Base-by-base conservation (phyloP, 2,888 invertebrate species). In the Drosophila merina region DNA sequence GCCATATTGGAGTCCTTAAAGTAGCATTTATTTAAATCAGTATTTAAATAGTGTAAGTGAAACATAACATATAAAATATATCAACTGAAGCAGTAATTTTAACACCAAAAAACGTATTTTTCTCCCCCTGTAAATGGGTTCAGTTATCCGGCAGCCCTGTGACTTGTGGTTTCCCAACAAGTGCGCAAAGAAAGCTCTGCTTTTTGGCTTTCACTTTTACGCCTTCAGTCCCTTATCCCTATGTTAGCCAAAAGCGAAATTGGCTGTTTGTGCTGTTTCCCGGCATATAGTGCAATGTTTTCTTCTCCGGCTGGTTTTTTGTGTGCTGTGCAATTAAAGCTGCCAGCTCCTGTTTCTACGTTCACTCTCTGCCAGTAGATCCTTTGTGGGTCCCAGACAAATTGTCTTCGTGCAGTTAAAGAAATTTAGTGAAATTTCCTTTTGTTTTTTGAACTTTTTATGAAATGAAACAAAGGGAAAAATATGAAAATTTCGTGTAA, bases 271-370 rank as follows among this genome's bases (percentile, higher is more conserved):
- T 52, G 54, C 31, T 47, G 4, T 55, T 57, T 57, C 42, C 60
- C 60, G 74, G 50, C 57, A 54, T 59, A 40, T 44, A 48, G 47
- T 62, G 62, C 60, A 33, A 44, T 50, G 28, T 40, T 63, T 63
- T 63, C 52, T 48, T 45, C 47, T 12, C 38, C 36, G 64, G 12
- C 42, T 44, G 60, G n/a, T 30, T 48, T 40, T 57, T 72, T 68
- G 31, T 63, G 12, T 14, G 74, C 48, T 67, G 28, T 67, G 59
- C 77, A 76, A 85, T 82, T 85, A 82, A 74, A 79, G 72, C 64
- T 63, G 50, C 59, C 59, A 28, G 47, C 40, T 33, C 49, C 45
- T 45, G 47, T 49, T 28, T 45, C 45, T 60, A n/a, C 14, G 54
- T 33, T 12, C 31, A 44, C 8, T 42, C 45, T 60, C 25, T 14